phyloP scores from a whole-genome alignment of 2,113 vertebrate species.

The Phrynosoma platyrhinos region DNA sequence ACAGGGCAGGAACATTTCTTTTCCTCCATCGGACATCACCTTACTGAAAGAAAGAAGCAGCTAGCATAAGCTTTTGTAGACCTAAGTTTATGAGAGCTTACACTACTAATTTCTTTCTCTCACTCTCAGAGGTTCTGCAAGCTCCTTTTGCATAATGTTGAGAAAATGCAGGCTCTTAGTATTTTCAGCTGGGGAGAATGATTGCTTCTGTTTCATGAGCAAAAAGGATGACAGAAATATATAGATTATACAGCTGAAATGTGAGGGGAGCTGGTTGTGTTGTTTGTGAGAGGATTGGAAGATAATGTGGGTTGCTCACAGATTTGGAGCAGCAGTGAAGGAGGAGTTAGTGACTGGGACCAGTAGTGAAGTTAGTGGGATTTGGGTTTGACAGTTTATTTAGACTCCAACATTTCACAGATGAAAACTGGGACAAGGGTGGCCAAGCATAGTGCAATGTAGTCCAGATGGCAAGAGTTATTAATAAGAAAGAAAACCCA shows the following conservation, averaged over 20 bases:
- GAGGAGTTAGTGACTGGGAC: background rate
- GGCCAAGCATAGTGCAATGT: too few species aligned
- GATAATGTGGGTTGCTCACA: background rate
- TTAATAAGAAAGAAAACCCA: too few species aligned
- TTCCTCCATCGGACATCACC: too few species aligned
- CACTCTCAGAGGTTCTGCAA: too few species aligned
- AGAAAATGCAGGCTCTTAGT: background rate
- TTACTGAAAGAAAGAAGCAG: too few species aligned
- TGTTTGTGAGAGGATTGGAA: background rate
- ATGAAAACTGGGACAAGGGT: too few species aligned
- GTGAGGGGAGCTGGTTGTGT: background rate
- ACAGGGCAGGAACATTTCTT: too few species aligned
- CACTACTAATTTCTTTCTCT: too few species aligned
- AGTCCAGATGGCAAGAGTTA: too few species aligned
- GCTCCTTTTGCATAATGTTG: background rate
- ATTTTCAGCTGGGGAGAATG: background rate
- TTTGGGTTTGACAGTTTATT: background rate
- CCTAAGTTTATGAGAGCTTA: too few species aligned
- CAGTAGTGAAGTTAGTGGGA: background rate
- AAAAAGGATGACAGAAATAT: background rate
- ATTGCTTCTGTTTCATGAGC: background rate
- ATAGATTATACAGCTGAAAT: background rate
- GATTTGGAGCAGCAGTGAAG: background rate
- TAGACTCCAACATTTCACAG: too few species aligned
- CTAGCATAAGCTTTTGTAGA: too few species aligned